These are phyloP conservation scores for Bactericera cockerelli DNA, from an alignment of 1,140 invertebrate species.

Conservation along the genomic window DNA sequence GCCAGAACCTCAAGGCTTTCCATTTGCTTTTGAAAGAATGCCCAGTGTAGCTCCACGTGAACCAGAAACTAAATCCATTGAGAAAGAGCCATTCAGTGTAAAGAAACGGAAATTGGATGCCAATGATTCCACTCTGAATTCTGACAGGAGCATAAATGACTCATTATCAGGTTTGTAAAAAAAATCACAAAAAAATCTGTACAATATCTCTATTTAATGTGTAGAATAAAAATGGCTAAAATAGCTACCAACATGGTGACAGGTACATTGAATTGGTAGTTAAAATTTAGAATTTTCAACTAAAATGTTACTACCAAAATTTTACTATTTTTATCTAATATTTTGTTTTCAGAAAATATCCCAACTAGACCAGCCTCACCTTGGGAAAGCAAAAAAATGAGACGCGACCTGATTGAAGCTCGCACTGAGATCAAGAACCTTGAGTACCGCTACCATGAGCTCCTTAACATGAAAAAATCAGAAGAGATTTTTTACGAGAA, in stretches of 20 bases:
- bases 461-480: neutral
- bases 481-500: neutral
- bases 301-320: neutral
- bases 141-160: neutral
- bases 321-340: neutral
- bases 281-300: too few species aligned
- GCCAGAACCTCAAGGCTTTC: neutral
- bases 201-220: too few species aligned
- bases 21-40: neutral
- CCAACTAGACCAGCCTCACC: neutral
- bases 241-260: too few species aligned
- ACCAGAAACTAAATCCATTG: neutral
- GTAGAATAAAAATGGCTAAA: too few species aligned
- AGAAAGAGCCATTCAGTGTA: neutral
- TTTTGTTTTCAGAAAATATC: constrained; percentile 2
- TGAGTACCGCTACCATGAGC: neutral
- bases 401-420: neutral
- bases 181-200: too few species aligned
- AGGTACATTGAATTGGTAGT: too few species aligned
- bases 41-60: neutral
- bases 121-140: neutral
- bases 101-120: neutral
- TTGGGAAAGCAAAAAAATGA: neutral
- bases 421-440: neutral
- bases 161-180: too few species aligned